Conservation (phyloP, 2,797 vertebrate species). For the Vipera latastei region DNA sequence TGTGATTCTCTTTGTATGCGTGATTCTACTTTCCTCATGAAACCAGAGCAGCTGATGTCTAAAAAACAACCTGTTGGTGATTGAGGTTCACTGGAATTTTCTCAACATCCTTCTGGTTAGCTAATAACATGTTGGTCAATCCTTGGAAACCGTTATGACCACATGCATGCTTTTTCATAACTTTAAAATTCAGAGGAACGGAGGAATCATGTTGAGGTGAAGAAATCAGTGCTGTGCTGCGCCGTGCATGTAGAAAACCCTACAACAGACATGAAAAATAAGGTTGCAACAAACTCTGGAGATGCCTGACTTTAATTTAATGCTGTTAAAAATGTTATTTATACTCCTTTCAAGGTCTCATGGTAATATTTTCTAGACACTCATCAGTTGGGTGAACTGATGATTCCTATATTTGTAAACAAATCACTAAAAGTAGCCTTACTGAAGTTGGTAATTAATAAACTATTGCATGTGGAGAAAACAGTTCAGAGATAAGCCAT, state of each 20-base stretch:
- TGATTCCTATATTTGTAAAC: neutral
- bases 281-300: neutral
- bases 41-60: neutral
- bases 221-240: neutral
- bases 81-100: neutral
- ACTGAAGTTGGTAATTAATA: neutral
- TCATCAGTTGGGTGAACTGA: neutral
- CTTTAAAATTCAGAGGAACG: neutral
- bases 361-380: neutral
- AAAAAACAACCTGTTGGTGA: neutral
- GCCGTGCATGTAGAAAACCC: neutral
- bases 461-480: neutral
- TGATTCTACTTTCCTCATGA: neutral
- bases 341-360: neutral
- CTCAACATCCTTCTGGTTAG: neutral
- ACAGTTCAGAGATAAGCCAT: neutral
- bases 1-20: neutral
- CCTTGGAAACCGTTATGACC: neutral
- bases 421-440: neutral
- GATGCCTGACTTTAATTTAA: neutral
- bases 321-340: neutral
- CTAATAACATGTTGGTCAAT: neutral
- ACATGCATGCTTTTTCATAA: neutral
- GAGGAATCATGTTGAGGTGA: neutral
- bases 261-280: neutral